Base-by-base conservation (phyloP, 2,113 vertebrate species). In the Cygnus atratus region DNA sequence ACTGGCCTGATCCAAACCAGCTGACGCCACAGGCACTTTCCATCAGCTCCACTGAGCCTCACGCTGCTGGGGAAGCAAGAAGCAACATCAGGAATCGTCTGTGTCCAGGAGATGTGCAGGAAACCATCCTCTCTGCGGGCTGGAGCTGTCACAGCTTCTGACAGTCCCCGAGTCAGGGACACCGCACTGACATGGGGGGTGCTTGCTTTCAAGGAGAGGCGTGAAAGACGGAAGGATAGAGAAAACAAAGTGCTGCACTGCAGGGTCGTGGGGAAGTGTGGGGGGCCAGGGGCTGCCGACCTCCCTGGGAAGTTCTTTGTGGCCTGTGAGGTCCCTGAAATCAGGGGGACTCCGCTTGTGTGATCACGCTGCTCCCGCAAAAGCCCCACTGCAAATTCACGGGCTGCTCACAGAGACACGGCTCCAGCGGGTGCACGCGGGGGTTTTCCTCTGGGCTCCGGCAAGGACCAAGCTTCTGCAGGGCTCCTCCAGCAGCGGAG, bases 301-400 rank as follows among this genome's bases (percentile, higher is more conserved):
- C 76, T 63, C 54, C 46, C 33, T 1, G 11, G 20, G 62, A 58
- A 41, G 46, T 12, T 58, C 46, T 26, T 52, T 15, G 1, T 4
- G 35, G 29, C 31, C 61, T 25, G 7, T 8, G n/a, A 4, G 10
- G n/a, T 44, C 3, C 37, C 35, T 39, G 1, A 39, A 21, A 20
- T 22, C 1, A 11, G 46, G 2, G 21, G 1, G 5, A 48, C 20
- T 12, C 37, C 19, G 0, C 11, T 11, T 1, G 6, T 3, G 50
- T 10, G 50, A 28, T 14, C 57, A 2, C 37, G 5, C 3, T 4
- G 52, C 86, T n/a, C 68, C 15, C 5, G 35, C 19, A 12, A 20
- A 8, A 41, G 15, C 43, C 24, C 31, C 10, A 11, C 28, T 6
- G 48, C 43, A 7, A 39, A n/a, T 0, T 1, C 1, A 3, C 15